phyloP scores from a whole-genome alignment of 2,888 invertebrate genomes.

The Microplitis manilae region DNA sequence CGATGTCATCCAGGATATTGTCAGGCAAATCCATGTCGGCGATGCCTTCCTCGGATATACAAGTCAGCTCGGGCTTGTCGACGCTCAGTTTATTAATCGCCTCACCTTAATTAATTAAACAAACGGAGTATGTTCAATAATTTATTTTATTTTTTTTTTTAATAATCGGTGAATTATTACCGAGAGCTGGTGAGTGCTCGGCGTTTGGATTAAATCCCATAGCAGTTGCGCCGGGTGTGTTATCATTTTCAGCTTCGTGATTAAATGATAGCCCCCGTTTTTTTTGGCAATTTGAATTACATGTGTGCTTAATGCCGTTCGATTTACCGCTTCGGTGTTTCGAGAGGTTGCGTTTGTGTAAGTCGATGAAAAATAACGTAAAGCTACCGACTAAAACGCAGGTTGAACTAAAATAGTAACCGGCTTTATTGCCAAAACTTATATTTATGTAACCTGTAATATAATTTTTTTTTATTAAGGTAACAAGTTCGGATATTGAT shows the following conservation, averaged over 20 bases:
- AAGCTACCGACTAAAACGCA: conserved; percentile 84
- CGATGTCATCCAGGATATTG: conserved; percentile 83
- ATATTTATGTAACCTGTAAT: conserved; percentile 83
- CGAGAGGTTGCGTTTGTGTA: conserved; percentile 82
- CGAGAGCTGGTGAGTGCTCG: conserved; percentile 68
- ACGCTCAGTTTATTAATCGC: conserved; percentile 57
- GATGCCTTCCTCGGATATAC: conserved; percentile 89
- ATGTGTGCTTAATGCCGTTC: conserved; percentile 75
- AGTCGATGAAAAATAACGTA: conserved; percentile 85
- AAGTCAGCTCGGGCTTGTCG: conserved; percentile 84
- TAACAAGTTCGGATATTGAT: background rate
- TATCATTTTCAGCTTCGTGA: conserved; percentile 76
- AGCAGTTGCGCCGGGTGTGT: conserved; percentile 75
- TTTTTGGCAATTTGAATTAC: conserved; percentile 76
- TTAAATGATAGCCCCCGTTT: conserved; percentile 75
- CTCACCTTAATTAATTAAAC: conserved; percentile 51
- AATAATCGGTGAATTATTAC: conserved; percentile 45
- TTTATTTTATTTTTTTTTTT: too few relatives aligned
- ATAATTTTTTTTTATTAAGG: background rate
- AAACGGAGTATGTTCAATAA: background rate
- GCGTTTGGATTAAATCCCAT: conserved; percentile 77
- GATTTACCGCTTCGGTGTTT: conserved; percentile 80
- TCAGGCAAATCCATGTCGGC: conserved; percentile 88
- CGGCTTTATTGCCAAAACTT: conserved; percentile 83
- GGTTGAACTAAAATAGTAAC: conserved; percentile 88